Evolutionary conservation across 2,888 invertebrate genomes (phyloP).

Genomic region (Bimastos eiseni): DNA sequence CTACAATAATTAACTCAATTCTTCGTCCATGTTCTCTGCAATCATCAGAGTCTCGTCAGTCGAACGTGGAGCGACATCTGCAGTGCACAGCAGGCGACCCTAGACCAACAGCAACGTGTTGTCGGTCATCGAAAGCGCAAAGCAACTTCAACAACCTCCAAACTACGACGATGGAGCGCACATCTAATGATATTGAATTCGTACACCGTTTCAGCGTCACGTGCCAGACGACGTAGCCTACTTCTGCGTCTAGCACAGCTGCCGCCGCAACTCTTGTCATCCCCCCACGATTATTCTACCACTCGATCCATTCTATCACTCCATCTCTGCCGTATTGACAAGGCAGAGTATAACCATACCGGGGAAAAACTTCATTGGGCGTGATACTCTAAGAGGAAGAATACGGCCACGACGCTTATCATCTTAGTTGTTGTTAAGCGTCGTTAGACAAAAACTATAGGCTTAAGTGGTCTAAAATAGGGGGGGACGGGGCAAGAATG

Average conservation of each 20-base stretch:
- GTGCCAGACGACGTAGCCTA: background rate
- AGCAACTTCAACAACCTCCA: background rate
- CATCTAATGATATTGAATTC: background rate
- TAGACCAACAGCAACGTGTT: background rate
- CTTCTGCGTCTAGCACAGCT: background rate
- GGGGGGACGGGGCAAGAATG: no score
- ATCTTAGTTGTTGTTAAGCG: no score
- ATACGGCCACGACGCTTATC: no score
- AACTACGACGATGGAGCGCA: background rate
- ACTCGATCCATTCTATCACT: background rate
- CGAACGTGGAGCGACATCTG: background rate
- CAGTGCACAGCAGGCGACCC: background rate
- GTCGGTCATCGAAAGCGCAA: background rate
- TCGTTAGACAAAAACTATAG: no score
- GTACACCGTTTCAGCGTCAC: background rate
- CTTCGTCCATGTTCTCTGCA: background rate
- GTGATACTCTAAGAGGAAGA: background rate
- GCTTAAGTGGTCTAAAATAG: no score
- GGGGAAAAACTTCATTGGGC: background rate
- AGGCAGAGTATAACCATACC: background rate
- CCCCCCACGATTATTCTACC: background rate
- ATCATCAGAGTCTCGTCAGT: background rate
- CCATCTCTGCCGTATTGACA: no score
- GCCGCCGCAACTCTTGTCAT: background rate
- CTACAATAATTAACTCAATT: background rate